A percentile compares a stretch with the other conserved stretches of the same genome.
These are phyloP conservation scores for Sebastes melanostomus DNA, from an alignment of 2,797 vertebrate species.

Conservation along the genomic window DNA sequence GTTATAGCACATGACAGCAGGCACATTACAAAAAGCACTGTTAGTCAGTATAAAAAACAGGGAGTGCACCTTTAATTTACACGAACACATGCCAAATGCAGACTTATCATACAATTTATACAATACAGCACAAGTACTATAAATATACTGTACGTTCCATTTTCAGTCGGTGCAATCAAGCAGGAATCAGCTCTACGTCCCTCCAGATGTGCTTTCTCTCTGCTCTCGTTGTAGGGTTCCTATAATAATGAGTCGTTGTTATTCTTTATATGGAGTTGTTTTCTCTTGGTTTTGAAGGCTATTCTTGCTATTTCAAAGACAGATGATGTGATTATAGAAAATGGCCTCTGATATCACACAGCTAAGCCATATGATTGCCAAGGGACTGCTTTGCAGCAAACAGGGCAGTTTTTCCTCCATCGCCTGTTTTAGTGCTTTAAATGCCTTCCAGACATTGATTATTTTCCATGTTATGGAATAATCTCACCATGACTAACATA, in stretches of 20 bases:
- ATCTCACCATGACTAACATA: neutral
- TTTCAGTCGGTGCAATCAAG: neutral
- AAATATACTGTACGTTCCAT: neutral
- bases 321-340: conserved; percentile 51
- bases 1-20: neutral
- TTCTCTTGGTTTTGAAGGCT: neutral
- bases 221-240: neutral
- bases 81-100: neutral
- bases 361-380: conserved; percentile 19
- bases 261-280: conserved; percentile 20
- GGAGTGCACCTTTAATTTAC: neutral
- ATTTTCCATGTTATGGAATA: conserved; percentile 15
- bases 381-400: conserved; percentile 22
- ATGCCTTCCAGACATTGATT: conserved; percentile 13
- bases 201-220: neutral
- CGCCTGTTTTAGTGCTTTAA: neutral
- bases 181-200: neutral
- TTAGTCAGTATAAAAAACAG: neutral
- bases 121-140: neutral
- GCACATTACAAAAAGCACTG: neutral
- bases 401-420: conserved; percentile 8
- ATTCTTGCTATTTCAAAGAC: conserved; percentile 24
- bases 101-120: neutral
- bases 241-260: neutral
- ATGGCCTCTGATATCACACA: conserved; percentile 15